phyloP scores from a whole-genome alignment of 2,113 vertebrate species.

The Corythoichthys intestinalis region DNA sequence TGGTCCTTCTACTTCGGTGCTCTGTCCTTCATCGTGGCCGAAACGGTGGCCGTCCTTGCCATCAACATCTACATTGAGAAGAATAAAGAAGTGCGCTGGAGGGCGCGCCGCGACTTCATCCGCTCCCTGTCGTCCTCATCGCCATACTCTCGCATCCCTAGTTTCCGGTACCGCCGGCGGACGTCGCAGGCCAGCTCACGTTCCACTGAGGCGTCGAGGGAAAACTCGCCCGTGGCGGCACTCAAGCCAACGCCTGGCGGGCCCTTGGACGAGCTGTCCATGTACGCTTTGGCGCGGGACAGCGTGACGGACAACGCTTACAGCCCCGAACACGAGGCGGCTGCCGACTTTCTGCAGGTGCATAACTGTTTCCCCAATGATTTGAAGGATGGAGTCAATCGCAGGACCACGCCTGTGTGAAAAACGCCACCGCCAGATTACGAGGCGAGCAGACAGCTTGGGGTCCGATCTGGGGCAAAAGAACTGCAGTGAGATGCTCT shows the following conservation, averaged over 20 bases:
- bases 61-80: conserved; percentile 98
- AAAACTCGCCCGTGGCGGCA: conserved; percentile 79
- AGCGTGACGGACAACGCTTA: conserved; percentile 83
- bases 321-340: conserved; percentile 83
- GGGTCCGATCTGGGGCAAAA: no score
- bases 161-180: conserved; percentile 87
- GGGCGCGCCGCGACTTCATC: conserved; percentile 85
- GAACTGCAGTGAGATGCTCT: not conserved
- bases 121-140: conserved; percentile 87
- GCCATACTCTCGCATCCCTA: conserved; percentile 94
- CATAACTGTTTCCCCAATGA: conserved; percentile 97
- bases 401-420: conserved; percentile 96
- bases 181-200: conserved; percentile 87
- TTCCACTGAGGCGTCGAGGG: conserved; percentile 88
- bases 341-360: conserved; percentile 86
- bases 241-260: conserved; percentile 81
- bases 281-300: conserved; percentile 93
- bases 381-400: conserved; percentile 88
- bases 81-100: conserved; percentile 91
- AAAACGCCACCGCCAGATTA: not conserved
- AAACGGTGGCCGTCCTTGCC: conserved; percentile 92
- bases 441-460: no score
- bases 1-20: conserved; percentile 99
- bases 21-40: conserved; percentile 94
- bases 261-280: conserved; percentile 89